Conservation (phyloP, 2,113 vertebrate genomes). For the Australoheros scitulus region DNA sequence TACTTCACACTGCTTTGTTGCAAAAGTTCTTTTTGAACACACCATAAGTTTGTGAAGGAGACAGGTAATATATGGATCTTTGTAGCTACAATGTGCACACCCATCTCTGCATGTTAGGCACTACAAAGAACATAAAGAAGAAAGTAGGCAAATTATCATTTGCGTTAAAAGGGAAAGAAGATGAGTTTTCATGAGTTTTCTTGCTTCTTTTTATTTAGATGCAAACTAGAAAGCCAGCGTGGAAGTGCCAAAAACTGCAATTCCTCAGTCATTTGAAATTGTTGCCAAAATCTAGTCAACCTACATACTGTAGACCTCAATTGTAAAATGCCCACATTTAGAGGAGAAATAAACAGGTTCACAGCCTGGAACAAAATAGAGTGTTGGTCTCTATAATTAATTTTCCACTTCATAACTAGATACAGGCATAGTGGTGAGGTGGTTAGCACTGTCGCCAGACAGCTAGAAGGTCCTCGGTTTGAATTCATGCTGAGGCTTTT, state of each 20-base stretch:
- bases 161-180: not conserved
- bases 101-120: not conserved
- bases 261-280: not conserved
- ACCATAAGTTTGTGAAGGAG: conserved; percentile 12
- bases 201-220: not conserved
- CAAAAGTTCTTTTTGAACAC: conserved; percentile 47
- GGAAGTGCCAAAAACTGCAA: not conserved
- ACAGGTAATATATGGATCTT: conserved; percentile 18
- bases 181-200: not conserved
- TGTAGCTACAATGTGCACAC: not conserved
- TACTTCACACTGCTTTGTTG: conserved; percentile 66
- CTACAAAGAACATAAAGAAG: not conserved
- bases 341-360: not conserved
- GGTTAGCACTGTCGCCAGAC: too few relatives aligned
- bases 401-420: not conserved
- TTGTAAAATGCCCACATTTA: too few relatives aligned
- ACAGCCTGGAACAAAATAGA: too few relatives aligned
- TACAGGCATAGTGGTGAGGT: not conserved
- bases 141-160: not conserved
- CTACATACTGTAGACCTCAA: too few relatives aligned
- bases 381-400: not conserved
- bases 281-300: rapidly evolving
- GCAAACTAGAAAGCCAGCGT: rapidly evolving
- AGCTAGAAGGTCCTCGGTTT: too few relatives aligned
- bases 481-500: too few relatives aligned